Evolutionary conservation across 2,113 vertebrate genomes (phyloP), one percentile per base, ranked within the genome.

Genomic region (Pituophis catenifer): DNA sequence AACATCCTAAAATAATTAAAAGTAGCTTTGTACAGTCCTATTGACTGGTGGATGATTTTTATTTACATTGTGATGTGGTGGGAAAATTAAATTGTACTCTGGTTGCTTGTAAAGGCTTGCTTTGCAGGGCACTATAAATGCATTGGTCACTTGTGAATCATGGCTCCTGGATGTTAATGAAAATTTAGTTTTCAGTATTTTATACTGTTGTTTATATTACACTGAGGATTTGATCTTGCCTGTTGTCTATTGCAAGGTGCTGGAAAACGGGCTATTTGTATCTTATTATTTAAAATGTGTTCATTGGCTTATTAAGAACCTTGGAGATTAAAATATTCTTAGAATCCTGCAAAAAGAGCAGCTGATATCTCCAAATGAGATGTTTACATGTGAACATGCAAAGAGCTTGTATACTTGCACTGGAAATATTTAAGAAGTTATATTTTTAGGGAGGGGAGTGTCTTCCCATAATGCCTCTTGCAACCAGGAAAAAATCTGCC

Each of bases 351-450:
- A 70, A 86, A 93, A 95, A 94, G 38, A 53, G 94, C 92, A 95
- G 94, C 89, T 92, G 89, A 93, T 92, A 23, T 65, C 81, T 96
- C 94, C 92, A 96, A 97, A 95, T 91, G 95, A 96, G 94, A 94
- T 93, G 17, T 65, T 94, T 94, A 89, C 95, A 95, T 95, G 95
- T 95, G 90, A 95, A 94, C 95, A 97, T 96, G 97, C 97, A 95
- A 95, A 95, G 93, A 92, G 95, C 94, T 94, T 95, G 94, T 95
- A 93, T 93, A 94, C 8, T 9, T 81, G 8, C 33, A 81, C 8
- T 81, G 33, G 70, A 44, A 81, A 81, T 38, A 19, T 81, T 81
- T 81, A 81, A 44, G 75, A 81, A 81, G 17, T 21, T n/a, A 8
- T 7, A 7, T 58, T 33, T 75, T 33, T n/a, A 8, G 1, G 62